Evolutionary conservation across 2,888 invertebrate genomes (phyloP).

Genomic region (Ephialtes manifestator): DNA sequence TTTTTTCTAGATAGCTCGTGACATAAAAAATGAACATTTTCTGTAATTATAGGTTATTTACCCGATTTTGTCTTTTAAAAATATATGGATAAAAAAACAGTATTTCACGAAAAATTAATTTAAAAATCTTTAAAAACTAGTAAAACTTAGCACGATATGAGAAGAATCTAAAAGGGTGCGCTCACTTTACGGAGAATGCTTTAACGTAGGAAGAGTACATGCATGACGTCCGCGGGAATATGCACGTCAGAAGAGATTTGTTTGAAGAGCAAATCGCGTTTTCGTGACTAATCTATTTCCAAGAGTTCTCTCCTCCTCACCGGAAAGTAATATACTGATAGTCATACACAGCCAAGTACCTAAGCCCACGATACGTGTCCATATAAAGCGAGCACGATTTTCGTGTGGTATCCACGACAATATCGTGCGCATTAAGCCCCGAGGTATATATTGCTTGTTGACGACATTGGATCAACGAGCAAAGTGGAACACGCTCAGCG

Average conservation of each 20-base stretch:
- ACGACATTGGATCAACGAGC: constrained; percentile 38
- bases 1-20: too few species aligned
- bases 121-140: too few species aligned
- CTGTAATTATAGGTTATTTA: too few species aligned
- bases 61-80: too few species aligned
- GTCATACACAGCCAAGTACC: neutral
- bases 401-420: constrained; percentile 6
- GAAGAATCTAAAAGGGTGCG: too few species aligned
- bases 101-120: too few species aligned
- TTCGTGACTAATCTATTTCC: constrained; percentile 39
- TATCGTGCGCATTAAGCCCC: neutral
- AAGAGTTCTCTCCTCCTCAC: neutral
- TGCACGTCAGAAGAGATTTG: constrained; percentile 9
- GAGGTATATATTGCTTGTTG: constrained; percentile 26
- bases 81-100: too few species aligned
- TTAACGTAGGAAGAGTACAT: neutral
- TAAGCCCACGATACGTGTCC: constrained; percentile 10
- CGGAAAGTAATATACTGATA: neutral
- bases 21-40: too few species aligned
- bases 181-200: too few species aligned
- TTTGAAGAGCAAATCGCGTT: constrained; percentile 18
- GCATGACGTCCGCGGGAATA: neutral
- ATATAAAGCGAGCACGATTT: constrained; percentile 27
- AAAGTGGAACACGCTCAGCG: neutral
- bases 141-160: too few species aligned